phyloP scores from a whole-genome alignment of 2,797 vertebrate genomes.

The Ciconia nigra region DNA sequence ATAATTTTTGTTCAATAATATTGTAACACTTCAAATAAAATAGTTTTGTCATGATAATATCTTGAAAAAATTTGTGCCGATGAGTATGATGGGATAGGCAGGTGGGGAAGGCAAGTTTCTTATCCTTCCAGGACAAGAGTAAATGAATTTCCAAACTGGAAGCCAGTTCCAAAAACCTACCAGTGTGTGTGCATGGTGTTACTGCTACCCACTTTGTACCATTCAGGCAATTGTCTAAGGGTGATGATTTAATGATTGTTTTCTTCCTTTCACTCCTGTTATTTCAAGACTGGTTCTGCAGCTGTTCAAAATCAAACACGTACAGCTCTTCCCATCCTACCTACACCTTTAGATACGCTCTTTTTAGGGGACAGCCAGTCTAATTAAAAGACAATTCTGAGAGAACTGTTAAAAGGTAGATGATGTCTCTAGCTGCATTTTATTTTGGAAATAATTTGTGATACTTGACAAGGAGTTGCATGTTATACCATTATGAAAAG shows the following conservation, averaged over 20 bases:
- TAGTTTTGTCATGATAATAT: background rate
- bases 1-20: background rate
- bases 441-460: background rate
- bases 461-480: background rate
- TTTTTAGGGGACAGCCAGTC: background rate
- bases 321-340: background rate
- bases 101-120: background rate
- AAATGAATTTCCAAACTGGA: background rate
- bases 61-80: background rate
- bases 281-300: background rate
- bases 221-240: background rate
- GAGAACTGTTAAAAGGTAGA: background rate
- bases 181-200: background rate
- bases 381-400: background rate
- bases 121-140: background rate
- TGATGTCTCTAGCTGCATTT: background rate
- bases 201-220: background rate
- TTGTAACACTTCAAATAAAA: background rate
- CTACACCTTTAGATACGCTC: background rate
- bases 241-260: background rate
- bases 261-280: background rate
- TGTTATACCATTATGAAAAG: background rate
- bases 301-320: background rate
- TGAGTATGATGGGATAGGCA: background rate
- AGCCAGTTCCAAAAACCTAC: background rate